Conservation (phyloP, 2,113 vertebrate species). For the Melanocharis versteri region DNA sequence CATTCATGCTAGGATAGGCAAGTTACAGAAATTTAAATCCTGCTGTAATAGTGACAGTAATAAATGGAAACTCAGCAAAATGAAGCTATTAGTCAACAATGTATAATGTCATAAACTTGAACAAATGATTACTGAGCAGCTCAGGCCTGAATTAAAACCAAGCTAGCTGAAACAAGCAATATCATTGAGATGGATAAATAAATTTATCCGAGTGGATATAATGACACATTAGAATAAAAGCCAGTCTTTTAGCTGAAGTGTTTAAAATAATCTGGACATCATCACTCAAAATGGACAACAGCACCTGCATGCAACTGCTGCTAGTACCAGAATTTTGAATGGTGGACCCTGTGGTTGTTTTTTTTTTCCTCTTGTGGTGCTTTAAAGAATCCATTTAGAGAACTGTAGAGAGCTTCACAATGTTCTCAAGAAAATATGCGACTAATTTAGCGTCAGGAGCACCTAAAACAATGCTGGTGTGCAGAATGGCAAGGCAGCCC, state of each 20-base stretch:
- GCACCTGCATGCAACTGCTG: background rate
- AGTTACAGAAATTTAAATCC: slow-evolving; percentile 37
- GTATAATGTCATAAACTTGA: slow-evolving; percentile 10
- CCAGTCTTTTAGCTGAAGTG: background rate
- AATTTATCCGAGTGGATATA: background rate
- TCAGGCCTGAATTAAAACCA: slow-evolving; percentile 21
- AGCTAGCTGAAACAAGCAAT: background rate
- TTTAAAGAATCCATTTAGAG: background rate
- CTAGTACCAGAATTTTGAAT: background rate
- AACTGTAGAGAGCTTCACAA: background rate
- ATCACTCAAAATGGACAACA: background rate
- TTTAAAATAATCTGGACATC: background rate
- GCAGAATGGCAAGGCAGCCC: background rate
- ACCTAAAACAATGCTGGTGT: background rate
- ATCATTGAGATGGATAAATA: background rate
- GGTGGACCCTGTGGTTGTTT: background rate
- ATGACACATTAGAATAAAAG: background rate
- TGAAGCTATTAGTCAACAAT: slow-evolving; percentile 29
- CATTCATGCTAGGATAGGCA: slow-evolving; percentile 27
- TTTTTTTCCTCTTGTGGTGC: background rate
- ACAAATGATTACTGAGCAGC: background rate
- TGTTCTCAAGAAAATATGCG: background rate
- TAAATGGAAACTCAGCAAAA: slow-evolving; percentile 55
- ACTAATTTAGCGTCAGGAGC: background rate
- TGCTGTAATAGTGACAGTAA: slow-evolving; percentile 22